Evolutionary conservation across 2,113 vertebrate genomes (phyloP), one percentile per base, ranked within the genome.

Genomic region (Peromyscus polionotus): DNA sequence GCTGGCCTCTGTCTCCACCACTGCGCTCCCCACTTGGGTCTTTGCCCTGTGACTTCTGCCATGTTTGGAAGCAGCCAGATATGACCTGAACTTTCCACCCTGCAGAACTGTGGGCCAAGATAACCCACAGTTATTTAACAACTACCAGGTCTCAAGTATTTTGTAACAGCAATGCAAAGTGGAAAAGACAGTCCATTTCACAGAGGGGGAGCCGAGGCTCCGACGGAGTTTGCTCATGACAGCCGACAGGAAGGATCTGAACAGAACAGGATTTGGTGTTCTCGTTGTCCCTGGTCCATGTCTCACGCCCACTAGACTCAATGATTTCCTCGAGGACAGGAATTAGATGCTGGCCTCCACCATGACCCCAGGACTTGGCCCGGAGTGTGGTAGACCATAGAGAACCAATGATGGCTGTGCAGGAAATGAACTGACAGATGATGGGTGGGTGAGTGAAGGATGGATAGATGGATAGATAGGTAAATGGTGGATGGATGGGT

Each of bases 21-120:
- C 17, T 6, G 79, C 11, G 3, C 2, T 33, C 8, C 9, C 31
- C 26, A 33, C n/a, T 13, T 12, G 7, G 1, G 0, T 1, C 33
- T 5, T 33, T 68, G 26, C 31, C 93, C 28, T 26, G 51, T 20
- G 75, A 54, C 5, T 19, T 22, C 26, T 17, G 28, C 22, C 16
- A 14, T 19, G 7, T n/a, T 26, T 13, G 11, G 19, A 11, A 48
- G 13, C 67, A 42, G 36, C 26, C 2, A 19, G 19, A 17, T 7
- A 4, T 28, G n/a, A 36, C 54, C 48, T 72, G 88, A 48, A 8
- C 61, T 22, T 59, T 20, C 45, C 7, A 11, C 39, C 20, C 88
- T 89, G 17, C 48, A 42, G 76, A 54, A 2, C 42, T 13, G 36
- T 33, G 57, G 59, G 68, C 79, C 48, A 16, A 51, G 61, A 4